Evolutionary conservation across 1,140 invertebrate genomes (phyloP), one percentile per base, ranked within the genome.

Genomic region (Holcopasites calliopsidis): DNA sequence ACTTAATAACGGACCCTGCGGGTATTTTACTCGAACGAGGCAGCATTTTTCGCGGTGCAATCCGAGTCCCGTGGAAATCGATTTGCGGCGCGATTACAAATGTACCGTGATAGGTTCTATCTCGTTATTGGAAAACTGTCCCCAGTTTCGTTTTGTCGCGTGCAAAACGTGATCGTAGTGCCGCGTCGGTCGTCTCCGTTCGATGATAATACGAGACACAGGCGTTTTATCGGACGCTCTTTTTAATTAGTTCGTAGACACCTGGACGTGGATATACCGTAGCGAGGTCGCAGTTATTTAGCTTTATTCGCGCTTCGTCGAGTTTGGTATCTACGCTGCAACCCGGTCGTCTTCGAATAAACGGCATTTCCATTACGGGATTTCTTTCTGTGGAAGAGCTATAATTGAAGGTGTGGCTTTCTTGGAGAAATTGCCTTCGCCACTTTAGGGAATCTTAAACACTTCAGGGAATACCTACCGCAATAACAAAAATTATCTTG

Each of bases 101-200:
- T 57, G 55, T 77, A 69, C 49, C 74, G 54, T 54, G 66, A 71
- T 72, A 77, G 42, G 40, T 54, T 79, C 76, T 82, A 81, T 76
- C 80, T 77, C 73, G 62, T 77, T 81, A 82, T 82, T 68, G 80
- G 80, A 82, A 77, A 82, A 82, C 72, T 76, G 66, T 44, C 65
- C 44, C 1, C 8, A 6, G 64, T 57, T 42, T 54, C 66, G 61
- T 44, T 74, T 74, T 74, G 66, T 74, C 60, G 71, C 49, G 60
- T 2, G 58, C 38, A 49, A 23, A 42, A 65, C 49, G 55, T 16
- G 40, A 23, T 31, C n/a, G 35, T 8, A 7, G 21, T 7, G 21
- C 50, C 2, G 4, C 50, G 26, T 44, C 8, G 28, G n/a, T 23
- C 31, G 55, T 7, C n/a, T 28, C 49, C n/a, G 18, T 18, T 1